Conservation (phyloP, 1,140 invertebrate genomes). For the Dufourea novaeangliae region DNA sequence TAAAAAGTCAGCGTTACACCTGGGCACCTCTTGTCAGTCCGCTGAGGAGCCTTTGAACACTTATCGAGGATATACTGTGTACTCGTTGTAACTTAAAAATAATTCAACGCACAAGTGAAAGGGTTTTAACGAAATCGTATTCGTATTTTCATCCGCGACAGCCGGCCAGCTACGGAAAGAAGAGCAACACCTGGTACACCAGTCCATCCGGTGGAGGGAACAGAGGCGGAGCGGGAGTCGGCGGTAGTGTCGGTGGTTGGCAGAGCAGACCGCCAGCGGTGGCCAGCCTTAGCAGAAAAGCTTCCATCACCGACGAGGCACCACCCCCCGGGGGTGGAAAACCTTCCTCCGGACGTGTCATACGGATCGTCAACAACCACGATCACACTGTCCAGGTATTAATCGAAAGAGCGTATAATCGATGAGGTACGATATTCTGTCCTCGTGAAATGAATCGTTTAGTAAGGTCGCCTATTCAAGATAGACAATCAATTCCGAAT, state of each 20-base stretch:
- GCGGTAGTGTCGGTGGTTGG: conserved; percentile 83
- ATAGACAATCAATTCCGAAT: too few species aligned
- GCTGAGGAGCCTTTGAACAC: too few species aligned
- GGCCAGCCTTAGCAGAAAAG: conserved; percentile 85
- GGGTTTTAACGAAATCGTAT: neutral
- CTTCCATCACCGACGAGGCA: conserved; percentile 83
- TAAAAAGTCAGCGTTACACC: too few species aligned
- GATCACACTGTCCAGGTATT: conserved; percentile 93
- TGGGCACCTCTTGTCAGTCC: too few species aligned
- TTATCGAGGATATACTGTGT: too few species aligned
- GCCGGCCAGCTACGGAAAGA: conserved; percentile 93
- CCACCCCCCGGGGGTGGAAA: conserved; percentile 87
- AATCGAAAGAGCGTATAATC: neutral
- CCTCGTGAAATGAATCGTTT: too few species aligned
- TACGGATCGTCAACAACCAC: conserved; percentile 95
- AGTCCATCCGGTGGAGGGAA: conserved; percentile 82
- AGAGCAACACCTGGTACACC: conserved; percentile 92
- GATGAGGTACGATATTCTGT: too few species aligned
- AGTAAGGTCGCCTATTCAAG: too few species aligned
- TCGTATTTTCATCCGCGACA: conserved; percentile 74
- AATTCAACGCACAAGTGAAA: too few species aligned
- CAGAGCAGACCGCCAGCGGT: conserved; percentile 89
- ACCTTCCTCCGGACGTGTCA: conserved; percentile 91
- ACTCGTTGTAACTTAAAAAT: too few species aligned
- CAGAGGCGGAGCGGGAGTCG: conserved; percentile 81